phyloP scores from a whole-genome alignment of 92 coral and sea anemone genomes.

The Zoanthus sansibaricus region DNA sequence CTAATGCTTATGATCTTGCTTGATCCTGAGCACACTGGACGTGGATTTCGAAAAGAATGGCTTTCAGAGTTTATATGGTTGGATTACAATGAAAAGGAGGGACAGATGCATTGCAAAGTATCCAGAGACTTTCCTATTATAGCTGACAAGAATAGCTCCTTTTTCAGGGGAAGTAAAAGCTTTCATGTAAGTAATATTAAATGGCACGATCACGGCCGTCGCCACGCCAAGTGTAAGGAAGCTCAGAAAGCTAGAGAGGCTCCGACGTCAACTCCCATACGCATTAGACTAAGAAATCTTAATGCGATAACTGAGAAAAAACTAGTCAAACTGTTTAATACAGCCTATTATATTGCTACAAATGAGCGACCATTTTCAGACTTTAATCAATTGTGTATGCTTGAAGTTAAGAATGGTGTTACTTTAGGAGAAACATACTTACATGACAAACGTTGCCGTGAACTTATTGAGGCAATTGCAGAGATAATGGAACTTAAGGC shows the following conservation, averaged over 20 bases:
- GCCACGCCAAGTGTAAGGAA: neutral
- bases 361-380: neutral
- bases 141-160: neutral
- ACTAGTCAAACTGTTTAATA: neutral
- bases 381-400: neutral
- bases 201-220: neutral
- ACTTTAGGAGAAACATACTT: neutral
- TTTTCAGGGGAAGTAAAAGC: neutral
- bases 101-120: neutral
- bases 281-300: neutral
- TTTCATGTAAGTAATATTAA: neutral
- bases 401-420: neutral
- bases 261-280: neutral
- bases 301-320: neutral
- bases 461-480: neutral
- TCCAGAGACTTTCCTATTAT: neutral
- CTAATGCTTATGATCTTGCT: too few species aligned
- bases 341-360: neutral
- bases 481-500: neutral
- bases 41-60: neutral
- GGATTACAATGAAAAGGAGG: neutral
- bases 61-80: neutral
- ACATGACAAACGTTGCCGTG: conserved; percentile 6
- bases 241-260: neutral
- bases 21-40: too few species aligned